These are phyloP conservation scores for Diaperis boleti DNA, from an alignment of 2,888 invertebrate species.

Conservation along the genomic window DNA sequence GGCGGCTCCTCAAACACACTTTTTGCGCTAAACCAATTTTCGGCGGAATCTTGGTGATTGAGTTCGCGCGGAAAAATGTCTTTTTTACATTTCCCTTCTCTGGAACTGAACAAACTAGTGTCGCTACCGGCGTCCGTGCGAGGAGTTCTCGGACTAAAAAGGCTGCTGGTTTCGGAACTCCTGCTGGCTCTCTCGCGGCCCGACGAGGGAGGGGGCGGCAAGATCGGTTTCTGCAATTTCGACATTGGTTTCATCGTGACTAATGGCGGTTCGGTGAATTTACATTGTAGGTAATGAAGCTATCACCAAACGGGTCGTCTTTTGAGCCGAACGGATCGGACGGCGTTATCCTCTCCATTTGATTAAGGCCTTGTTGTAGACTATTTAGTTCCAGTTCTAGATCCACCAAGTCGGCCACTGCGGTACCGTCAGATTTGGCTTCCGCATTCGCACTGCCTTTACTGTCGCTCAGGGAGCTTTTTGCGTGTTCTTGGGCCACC, in stretches of 20 bases:
- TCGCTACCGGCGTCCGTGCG: conserved; percentile 54
- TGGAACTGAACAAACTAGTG: conserved; percentile 46
- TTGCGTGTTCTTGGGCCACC: conserved; percentile 51
- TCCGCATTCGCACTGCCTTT: conserved; percentile 49
- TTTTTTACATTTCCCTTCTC: conserved; percentile 46
- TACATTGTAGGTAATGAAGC: conserved; percentile 70
- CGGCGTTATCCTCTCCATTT: conserved; percentile 88
- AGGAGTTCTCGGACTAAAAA: conserved; percentile 64
- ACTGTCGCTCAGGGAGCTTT: conserved; percentile 44
- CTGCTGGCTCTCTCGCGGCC: conserved; percentile 57
- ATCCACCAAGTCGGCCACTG: conserved; percentile 88
- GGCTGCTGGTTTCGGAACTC: conserved; percentile 60
- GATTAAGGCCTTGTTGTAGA: conserved; percentile 86
- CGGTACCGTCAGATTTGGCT: conserved; percentile 60
- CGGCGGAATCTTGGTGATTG: conserved; percentile 60
- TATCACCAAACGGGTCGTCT: conserved; percentile 81
- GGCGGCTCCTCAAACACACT: conserved; percentile 61
- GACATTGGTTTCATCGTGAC: not conserved
- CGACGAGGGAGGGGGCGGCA: conserved; percentile 59
- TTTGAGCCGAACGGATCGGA: conserved; percentile 74
- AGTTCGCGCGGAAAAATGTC: conserved; percentile 58
- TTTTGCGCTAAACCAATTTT: conserved; percentile 64
- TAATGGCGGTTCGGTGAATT: conserved; percentile 3
- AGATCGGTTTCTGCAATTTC: conserved; percentile 55
- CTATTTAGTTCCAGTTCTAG: conserved; percentile 89